phyloP scores from a whole-genome alignment of 2,888 invertebrate genomes.

The Brachynemurus nebulosus region DNA sequence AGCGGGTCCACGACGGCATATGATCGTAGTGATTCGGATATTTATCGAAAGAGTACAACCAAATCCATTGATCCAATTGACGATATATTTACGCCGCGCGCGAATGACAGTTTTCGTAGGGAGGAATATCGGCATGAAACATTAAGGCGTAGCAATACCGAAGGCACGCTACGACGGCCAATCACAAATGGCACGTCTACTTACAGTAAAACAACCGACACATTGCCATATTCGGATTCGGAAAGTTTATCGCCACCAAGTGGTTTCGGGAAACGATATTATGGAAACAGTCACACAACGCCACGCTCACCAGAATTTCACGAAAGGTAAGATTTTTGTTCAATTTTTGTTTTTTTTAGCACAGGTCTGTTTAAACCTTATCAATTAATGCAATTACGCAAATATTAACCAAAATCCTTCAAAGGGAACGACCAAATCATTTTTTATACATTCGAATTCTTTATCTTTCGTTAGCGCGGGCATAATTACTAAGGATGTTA shows the following conservation, averaged over 20 bases:
- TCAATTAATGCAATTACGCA: too few relatives aligned
- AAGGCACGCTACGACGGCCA: slow-evolving; percentile 27
- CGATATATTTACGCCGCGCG: slow-evolving; percentile 30
- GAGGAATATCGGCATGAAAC: slow-evolving; percentile 28
- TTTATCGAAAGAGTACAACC: slow-evolving; percentile 12
- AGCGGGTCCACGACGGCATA: slow-evolving; percentile 19
- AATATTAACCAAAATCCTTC: too few relatives aligned
- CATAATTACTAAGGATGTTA: too few relatives aligned
- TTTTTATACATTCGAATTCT: too few relatives aligned
- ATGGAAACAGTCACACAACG: slow-evolving; percentile 20
- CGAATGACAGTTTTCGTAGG: slow-evolving; percentile 27
- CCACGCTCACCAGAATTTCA: slow-evolving; percentile 34
- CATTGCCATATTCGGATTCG: slow-evolving; percentile 30
- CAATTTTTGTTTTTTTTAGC: too few relatives aligned
- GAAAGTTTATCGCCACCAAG: slow-evolving; percentile 31
- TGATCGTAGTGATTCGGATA: slow-evolving; percentile 12
- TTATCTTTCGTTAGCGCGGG: too few relatives aligned
- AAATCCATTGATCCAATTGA: slow-evolving; percentile 29
- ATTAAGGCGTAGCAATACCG: slow-evolving; percentile 30
- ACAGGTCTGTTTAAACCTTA: too few relatives aligned
- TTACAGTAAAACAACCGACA: slow-evolving; percentile 23
- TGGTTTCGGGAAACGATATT: slow-evolving; percentile 21
- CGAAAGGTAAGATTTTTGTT: slow-evolving; percentile 32
- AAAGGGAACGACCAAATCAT: too few relatives aligned
- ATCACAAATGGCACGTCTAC: slow-evolving; percentile 22